These are phyloP conservation scores for Panonychus citri DNA, from an alignment of 1,140 invertebrate genomes.

Conservation along the genomic window DNA sequence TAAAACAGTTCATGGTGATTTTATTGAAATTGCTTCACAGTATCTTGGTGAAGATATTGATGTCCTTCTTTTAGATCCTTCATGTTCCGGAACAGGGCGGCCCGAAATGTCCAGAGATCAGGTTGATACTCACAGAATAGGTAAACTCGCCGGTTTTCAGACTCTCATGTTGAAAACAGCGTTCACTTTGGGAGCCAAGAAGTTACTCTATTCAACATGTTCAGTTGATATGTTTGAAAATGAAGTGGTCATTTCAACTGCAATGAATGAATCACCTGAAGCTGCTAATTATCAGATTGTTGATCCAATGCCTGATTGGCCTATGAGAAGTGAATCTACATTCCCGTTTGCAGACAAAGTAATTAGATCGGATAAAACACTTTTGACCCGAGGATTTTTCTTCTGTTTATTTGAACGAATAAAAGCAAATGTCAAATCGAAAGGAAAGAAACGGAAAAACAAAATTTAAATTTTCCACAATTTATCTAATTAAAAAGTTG, in stretches of 20 bases:
- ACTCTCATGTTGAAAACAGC: slow-evolving; percentile 59
- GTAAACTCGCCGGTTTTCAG: slow-evolving; percentile 54
- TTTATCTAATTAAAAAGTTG: too few species aligned
- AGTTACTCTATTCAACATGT: slow-evolving; percentile 83
- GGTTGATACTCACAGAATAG: slow-evolving; percentile 27
- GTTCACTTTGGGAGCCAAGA: slow-evolving; percentile 53
- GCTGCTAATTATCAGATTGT: slow-evolving; percentile 15
- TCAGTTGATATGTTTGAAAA: slow-evolving; percentile 74
- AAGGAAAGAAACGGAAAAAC: too few species aligned
- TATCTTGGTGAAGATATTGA: slow-evolving; percentile 35
- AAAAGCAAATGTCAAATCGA: background rate
- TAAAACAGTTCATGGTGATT: slow-evolving; percentile 40
- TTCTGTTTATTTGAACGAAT: background rate
- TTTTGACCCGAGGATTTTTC: background rate
- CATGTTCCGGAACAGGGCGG: slow-evolving; percentile 50
- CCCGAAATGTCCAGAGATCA: background rate
- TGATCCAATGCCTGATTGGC: slow-evolving; percentile 19
- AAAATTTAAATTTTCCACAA: too few species aligned
- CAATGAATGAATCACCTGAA: slow-evolving; percentile 15
- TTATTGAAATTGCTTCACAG: slow-evolving; percentile 29
- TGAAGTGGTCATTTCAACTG: slow-evolving; percentile 51
- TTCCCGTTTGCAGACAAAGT: background rate
- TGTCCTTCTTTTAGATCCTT: slow-evolving; percentile 81
- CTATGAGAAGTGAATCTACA: slow-evolving; percentile 16
- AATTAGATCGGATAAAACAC: background rate